Evolutionary conservation across 2,113 vertebrate species (phyloP), one percentile per base, ranked within the genome.

Genomic region (Bos indicus): DNA sequence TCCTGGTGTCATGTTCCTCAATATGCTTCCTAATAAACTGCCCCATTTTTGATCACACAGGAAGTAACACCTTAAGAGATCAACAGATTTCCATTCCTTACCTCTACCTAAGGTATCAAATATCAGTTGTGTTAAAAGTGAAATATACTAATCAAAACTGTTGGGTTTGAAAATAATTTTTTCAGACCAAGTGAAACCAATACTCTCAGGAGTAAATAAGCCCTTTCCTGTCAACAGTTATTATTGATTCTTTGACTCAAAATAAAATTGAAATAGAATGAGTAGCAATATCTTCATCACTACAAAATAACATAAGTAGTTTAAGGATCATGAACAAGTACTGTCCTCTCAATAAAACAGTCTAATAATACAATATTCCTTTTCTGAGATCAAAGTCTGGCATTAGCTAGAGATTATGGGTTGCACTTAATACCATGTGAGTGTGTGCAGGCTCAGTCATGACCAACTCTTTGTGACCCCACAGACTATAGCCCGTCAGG

Each of bases 91-190:
- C 25, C 25, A 62, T 95, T 87, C 43, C 11, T 77, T 4, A 54
- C 28, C n/a, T 89, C 12, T 51, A 82, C 19, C 7, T 94, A 88
- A 90, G 1, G 6, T 56, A 80, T 51, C 19, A 80, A 88, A 2
- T 6, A 51, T 48, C 1, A 43, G 15, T 74, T 74, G 16, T 51
- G 8, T 14, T 51, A 78, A 30, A 97, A 95, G 19, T 90, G 36
- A 92, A 98, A 96, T 94, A 57, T n/a, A 17, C 82, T 95, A 36
- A 97, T 97, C 62, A 52, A 52, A 92, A 16, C 51, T 95, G 33
- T 1, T 26, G 11, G 23, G 8, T 96, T 96, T 78, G 36, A 89
- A 97, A 98, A 96, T 13, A 60, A 14, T 90, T 12, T 94, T 96
- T 19, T 97, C 0, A 0, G 7, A 96, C 43, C 9, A 95, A 81